Evolutionary conservation across 2,797 vertebrate genomes (phyloP), one percentile per base, ranked within the genome.

Genomic region (Schizothorax lantsangensis): DNA sequence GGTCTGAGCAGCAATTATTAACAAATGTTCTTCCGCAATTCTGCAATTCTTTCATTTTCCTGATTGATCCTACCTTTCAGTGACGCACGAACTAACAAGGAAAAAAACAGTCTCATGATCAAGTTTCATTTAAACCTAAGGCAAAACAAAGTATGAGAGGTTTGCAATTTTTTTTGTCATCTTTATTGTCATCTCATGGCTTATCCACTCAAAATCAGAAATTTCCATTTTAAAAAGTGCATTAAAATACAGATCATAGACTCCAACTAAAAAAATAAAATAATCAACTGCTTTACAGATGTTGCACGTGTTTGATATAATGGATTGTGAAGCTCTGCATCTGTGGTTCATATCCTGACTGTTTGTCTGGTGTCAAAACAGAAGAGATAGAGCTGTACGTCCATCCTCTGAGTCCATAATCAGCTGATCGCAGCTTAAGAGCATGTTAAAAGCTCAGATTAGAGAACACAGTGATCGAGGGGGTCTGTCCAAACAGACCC

Each of bases 361-460:
- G 83, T 17, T 19, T 57, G 59, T 30, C 59, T 52, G 5, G 30
- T 68, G 57, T 84, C 71, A 75, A 33, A 83, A 47, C 14, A 43
- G 45, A 84, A 49, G 12, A 40, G 45, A 43, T 64, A 6, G 71
- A 68, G 83, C 69, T 72, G 23, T 72, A 57, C 40, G 36, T 21
- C 81, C 14, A 49, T 69, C 30, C 43, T 36, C 30, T 49, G 54
- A 72, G 52, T 85, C 26, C 8, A 72, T 72, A 85, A 85, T 80
- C 84, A n/a, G 52, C 68, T 85, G 84, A 85, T 73, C 49, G 33
- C 49, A 33, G 84, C 9, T 80, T 73, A 64, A 80, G 38, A 47
- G 52, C n/a, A 85, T 36, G 54, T 72, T 73, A 59, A 85, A 85
- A 80, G 30, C 52, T 85, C 66, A 47, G 84, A 85, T 85, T 85